Evolutionary conservation across 1,140 invertebrate species (phyloP).

Genomic region (Ceratosolen fusciceps): DNA sequence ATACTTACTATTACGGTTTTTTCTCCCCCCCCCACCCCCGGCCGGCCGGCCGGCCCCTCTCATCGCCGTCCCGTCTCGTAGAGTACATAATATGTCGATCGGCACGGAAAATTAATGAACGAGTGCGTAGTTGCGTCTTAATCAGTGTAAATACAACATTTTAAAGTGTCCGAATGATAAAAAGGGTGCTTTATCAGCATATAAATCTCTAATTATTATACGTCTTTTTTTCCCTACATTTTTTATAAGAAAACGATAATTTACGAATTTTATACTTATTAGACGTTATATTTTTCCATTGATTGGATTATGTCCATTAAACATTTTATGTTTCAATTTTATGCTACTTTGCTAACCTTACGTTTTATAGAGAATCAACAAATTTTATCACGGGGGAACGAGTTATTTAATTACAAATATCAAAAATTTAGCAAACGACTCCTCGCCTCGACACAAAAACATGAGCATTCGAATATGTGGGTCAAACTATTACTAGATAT

Average conservation of each 20-base stretch:
- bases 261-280: neutral
- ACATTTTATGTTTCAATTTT: neutral
- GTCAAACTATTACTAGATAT: neutral
- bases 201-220: neutral
- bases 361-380: neutral
- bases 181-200: neutral
- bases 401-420: slow-evolving; percentile 5
- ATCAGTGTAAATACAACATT: neutral
- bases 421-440: no score
- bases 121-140: neutral
- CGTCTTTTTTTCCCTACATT: no score
- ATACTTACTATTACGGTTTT: no score
- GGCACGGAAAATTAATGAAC: neutral
- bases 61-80: no score
- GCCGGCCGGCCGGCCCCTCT: no score
- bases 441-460: no score
- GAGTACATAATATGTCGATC: neutral
- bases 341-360: neutral
- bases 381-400: neutral
- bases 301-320: neutral
- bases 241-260: neutral
- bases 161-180: neutral
- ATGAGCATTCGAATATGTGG: neutral
- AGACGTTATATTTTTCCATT: neutral
- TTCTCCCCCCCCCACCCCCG: no score